These are phyloP conservation scores for Neostethus bicornis DNA, from an alignment of 2,797 vertebrate genomes.

Conservation along the genomic window DNA sequence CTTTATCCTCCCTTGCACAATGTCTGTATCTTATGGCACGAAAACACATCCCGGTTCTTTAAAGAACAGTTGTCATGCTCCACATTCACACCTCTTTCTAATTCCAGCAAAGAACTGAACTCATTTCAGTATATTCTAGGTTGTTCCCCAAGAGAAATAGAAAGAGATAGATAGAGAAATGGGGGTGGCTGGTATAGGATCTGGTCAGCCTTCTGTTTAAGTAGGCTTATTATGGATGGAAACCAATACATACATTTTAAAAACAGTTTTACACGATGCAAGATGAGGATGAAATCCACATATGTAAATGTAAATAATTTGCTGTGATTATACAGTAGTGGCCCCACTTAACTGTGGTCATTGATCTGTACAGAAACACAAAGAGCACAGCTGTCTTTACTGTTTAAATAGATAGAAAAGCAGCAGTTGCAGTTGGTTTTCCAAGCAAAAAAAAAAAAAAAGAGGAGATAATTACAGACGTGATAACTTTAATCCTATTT, in stretches of 20 bases:
- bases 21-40: constrained; percentile 15
- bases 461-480: too few relatives aligned
- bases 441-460: too few relatives aligned
- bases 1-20: neutral
- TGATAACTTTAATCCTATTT: too few relatives aligned
- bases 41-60: constrained; percentile 8
- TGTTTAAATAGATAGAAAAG: too few relatives aligned
- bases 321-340: neutral
- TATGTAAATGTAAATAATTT: neutral
- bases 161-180: too few relatives aligned
- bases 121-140: constrained; percentile 64
- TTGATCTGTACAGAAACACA: neutral
- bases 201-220: constrained; percentile 43
- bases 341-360: neutral
- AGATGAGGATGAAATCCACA: neutral
- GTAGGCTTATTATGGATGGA: constrained; percentile 42
- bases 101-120: constrained; percentile 54
- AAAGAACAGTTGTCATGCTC: constrained; percentile 28
- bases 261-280: too few relatives aligned
- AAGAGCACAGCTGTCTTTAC: too few relatives aligned
- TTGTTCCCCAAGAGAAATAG: constrained; percentile 50
- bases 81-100: constrained; percentile 45
- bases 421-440: too few relatives aligned
- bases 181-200: too few relatives aligned
- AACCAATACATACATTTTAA: constrained; percentile 16